Base-by-base conservation (phyloP, 1,140 invertebrate species). In the Diprion similis region DNA sequence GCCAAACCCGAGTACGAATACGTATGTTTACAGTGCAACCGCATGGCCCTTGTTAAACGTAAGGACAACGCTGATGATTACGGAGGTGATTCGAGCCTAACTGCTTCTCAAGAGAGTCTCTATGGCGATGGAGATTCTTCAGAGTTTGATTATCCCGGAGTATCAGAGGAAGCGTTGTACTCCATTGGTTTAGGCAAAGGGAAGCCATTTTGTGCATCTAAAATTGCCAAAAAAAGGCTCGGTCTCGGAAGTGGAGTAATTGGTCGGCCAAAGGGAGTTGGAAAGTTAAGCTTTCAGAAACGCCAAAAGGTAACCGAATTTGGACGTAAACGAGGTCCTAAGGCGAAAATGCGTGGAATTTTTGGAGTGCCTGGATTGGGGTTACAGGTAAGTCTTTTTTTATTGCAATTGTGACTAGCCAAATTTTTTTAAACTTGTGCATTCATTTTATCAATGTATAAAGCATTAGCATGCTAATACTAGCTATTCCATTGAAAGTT, bases 1-100 rank as follows among this genome's bases (percentile, higher is more conserved):
- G 85, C 90, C 24, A 94, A 95, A 81, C 93, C 94, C 0, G 91
- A 94, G 72, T 96, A 97, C 84, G 95, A 98, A 79, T 98, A 98
- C 86, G 88, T 94, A 70, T 99, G 97, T 86, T 90, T 92, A 7
- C 91, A 94, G 70, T 99, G 97, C 86, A 96, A 96, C 87, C 91
- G 87, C 77, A 85, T 89, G 59, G 89, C 90, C 10, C 82, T 90
- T 67, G 85, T 89, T n/a, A 93, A 93, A 82, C 85, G 91, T 68
- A 91, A 92, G 79, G 90, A 91, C 78, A 93, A 92, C 90, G 88
- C 91, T 87, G 91, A 87, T 68, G 86, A 85, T 66, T 85, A 93
- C 75, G 91, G 92, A 64, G 90, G 88, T 7, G 89, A 90, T 59
- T 89, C 92, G 75, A 92, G 88, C 73, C 86, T 93, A 64, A 92